Evolutionary conservation across 1,140 invertebrate genomes (phyloP), one percentile per base, ranked within the genome.

Genomic region (Drosophila hydei): DNA sequence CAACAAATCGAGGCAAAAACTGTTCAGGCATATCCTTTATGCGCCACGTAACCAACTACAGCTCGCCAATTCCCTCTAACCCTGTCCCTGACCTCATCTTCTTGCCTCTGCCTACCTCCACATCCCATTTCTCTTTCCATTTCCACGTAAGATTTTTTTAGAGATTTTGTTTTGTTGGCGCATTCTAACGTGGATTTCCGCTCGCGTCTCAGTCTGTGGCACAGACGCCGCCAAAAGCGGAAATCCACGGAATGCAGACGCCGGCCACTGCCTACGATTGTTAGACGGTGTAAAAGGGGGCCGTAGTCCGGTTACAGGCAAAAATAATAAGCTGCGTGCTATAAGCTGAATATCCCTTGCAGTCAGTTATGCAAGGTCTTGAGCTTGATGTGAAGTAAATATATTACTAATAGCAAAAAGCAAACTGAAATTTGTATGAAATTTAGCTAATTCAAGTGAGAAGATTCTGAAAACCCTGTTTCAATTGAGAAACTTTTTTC

Each of bases 101-200:
- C 16, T 43, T 18, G 7, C 36, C 52, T n/a, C 30, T 36, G 30
- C 30, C 30, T 8, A 4, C 30, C 30, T 8, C 14, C 38, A 42
- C 16, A 42, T 42, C 16, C 9, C 40, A 25, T 23, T 25, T n/a
- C 48, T 43, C 70, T 56, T 33, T 33, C 55, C 33, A 60, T 64
- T 61, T 42, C 65, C 70, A 54, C 45, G 61, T 42, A 30, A 18
- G 9, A 16, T 30, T 59, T 55, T 54, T 56, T 19, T 33, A 4
- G 25, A 47, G n/a, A 68, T 54, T 69, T 54, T 61, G 52, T 50
- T 65, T 71, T 58, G 52, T 55, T 81, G 65, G 73, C 77, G 78
- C 65, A 48, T 58, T 81, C 79, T 61, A 74, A 69, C 76, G 80
- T 85, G 77, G 64, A 84, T 69, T 80, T 84, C 80, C 81, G 79